Evolutionary conservation across 2,113 vertebrate genomes (phyloP), one percentile per base, ranked within the genome.

Genomic region (Chaenocephalus aceratus): DNA sequence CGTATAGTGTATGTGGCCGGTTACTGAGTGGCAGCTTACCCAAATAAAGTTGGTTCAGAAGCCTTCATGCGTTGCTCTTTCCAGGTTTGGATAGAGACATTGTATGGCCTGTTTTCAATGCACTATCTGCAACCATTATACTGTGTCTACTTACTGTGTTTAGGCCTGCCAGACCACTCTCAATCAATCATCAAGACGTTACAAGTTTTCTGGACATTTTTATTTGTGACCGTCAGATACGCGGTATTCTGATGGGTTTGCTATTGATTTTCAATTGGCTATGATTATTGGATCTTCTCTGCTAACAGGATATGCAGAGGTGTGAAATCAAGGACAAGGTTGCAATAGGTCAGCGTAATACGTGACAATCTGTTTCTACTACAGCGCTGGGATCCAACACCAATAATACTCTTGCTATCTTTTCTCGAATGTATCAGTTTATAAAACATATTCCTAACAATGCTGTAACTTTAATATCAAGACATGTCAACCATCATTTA

Each of bases 311-410:
- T 83, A 44, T 23, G 48, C 63, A 70, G 73, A 60, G 54, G 80
- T 85, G 80, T 86, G 62, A 81, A 88, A 87, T 81, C n/a, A 88
- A 57, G 72, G 78, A 63, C 85, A 81, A 86, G 89, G 84, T 88
- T 75, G 81, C 58, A 51, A 54, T 53, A 56, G 67, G 86, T 83
- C 66, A 82, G 79, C 75, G 72, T 13, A 52, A 62, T 23, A 66
- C 4, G 51, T 54, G 57, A 23, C 51, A 2, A 41, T 67, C 72
- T 52, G 60, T 49, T 77, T 52, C 10, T 54, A 52, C 16, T 6
- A 80, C 49, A 34, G n/a, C 65, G 15, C 1, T 53, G 10, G 52
- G 46, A 82, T 63, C 60, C 16, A 46, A 64, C 56, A 59, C 36
- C 62, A 60, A 62, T 21, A 15, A 56, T 30, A 21, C 34, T 45